Percentiles rank a stretch among this genome's conserved stretches.
phyloP scores from a whole-genome alignment of 2,797 vertebrate genomes.

The Chelidonichthys spinosus region DNA sequence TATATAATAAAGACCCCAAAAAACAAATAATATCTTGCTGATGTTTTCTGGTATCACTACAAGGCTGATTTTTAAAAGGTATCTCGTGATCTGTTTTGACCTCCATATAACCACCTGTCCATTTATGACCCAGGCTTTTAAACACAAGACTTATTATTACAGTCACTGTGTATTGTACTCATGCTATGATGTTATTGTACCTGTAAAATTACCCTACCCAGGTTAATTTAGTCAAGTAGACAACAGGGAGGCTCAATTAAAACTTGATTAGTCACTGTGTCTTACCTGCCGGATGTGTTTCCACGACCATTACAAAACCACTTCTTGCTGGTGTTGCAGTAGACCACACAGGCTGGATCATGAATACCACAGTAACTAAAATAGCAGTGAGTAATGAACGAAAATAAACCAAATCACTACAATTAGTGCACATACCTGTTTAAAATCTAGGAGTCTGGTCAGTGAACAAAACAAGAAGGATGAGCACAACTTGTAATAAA shows the following conservation, averaged over 20 bases:
- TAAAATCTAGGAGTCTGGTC: not conserved
- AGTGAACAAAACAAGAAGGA: slow-evolving; percentile 3
- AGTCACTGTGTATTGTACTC: not conserved
- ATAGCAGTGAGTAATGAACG: not conserved
- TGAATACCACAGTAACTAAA: slow-evolving; percentile 96
- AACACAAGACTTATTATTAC: not conserved
- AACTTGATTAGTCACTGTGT: not conserved
- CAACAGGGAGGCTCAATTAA: not conserved
- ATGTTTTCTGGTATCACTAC: not conserved
- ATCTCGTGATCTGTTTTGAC: not conserved
- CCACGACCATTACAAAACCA: slow-evolving; percentile 98
- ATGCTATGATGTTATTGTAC: not conserved
- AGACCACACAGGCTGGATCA: slow-evolving; percentile 96
- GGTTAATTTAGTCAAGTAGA: slow-evolving; percentile 22
- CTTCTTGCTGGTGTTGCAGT: slow-evolving; percentile 98
- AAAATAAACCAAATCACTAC: not conserved
- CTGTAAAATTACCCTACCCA: slow-evolving; percentile 19
- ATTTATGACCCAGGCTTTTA: not conserved
- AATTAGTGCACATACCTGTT: not conserved
- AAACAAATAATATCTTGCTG: not conserved
- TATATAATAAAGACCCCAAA: not conserved
- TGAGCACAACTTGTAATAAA: not conserved
- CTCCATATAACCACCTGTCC: not conserved
- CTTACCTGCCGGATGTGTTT: slow-evolving; percentile 96
- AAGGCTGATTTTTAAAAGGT: not conserved